These are phyloP conservation scores for Drosophila limbata DNA, from an alignment of 2,888 invertebrate genomes.

Conservation along the genomic window DNA sequence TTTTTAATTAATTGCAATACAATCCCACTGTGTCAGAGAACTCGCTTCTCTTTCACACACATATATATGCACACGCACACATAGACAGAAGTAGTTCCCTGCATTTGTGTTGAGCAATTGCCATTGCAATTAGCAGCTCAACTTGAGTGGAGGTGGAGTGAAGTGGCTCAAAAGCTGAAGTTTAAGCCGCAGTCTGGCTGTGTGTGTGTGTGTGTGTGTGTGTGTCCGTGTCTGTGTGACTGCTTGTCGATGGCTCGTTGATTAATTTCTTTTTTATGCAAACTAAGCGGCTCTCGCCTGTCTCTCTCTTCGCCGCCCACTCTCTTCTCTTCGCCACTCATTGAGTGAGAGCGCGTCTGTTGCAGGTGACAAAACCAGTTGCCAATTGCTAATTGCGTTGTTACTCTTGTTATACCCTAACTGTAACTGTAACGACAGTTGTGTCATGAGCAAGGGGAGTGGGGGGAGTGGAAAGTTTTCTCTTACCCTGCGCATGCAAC, in stretches of 20 bases:
- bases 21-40: constrained; percentile 43
- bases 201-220: constrained; percentile 6
- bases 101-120: constrained; percentile 65
- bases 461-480: not conserved
- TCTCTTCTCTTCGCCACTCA: not conserved
- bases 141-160: constrained; percentile 70
- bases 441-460: not conserved
- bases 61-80: constrained; percentile 1
- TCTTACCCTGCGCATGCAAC: constrained; percentile 85
- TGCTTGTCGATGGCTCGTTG: constrained; percentile 59
- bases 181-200: constrained; percentile 27
- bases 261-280: constrained; percentile 76
- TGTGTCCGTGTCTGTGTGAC: constrained; percentile 20
- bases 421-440: constrained; percentile 32
- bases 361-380: constrained; percentile 76
- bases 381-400: constrained; percentile 70
- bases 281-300: constrained; percentile 65
- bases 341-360: constrained; percentile 9
- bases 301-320: constrained; percentile 6
- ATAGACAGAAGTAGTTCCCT: constrained; percentile 6
- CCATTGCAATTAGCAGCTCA: constrained; percentile 80
- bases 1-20: not conserved
- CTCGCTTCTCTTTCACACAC: constrained; percentile 14
- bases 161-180: constrained; percentile 46
- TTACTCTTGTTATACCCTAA: constrained; percentile 6